Base-by-base conservation (phyloP, 2,888 invertebrate genomes). In the Sminthurides aquaticus region DNA sequence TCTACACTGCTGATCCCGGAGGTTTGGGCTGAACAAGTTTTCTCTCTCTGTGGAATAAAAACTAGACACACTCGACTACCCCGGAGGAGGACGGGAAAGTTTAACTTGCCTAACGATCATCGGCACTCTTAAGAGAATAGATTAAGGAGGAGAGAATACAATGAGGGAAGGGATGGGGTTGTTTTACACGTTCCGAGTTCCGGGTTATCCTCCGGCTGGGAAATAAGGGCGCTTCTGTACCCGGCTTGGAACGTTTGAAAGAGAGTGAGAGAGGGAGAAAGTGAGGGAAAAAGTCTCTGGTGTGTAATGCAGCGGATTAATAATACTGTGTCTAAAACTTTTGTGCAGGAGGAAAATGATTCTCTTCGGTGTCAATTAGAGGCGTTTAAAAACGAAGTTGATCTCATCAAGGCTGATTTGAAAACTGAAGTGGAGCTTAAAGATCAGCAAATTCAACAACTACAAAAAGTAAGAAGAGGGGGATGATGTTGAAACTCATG, bases 331-430 rank as follows among this genome's bases (percentile, higher is more conserved):
- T 26, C 28, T 27, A 57, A 59, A 57, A 24, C 34, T 54, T 34
- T 34, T 62, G 11, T 57, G 15, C 60, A 89, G 84, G 89, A 90
- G 68, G 95, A 96, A 78, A 95, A 94, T 77, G 93, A 94, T 75
- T 89, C 89, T 73, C 81, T 96, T 29, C 85, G 89, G 67, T 94
- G 93, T 79, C 91, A 93, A 80, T 79, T 95, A 75, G 94, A 94
- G 79, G 95, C 94, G 0, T 92, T 91, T 77, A 92, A 92, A 79
- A 94, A 94, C 79, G 95, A 96, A 82, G 89, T 93, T 59, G 91
- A 91, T 75, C 83, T 94, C 48, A 84, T 93, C 26, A 90, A 91
- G 77, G 84, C 86, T 27, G 94, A 94, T 76, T 84, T 86, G 56
- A 86, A 87, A 77, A 84, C 86, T 63, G 89, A 90, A 75, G 81